Conservation (phyloP, 2,888 invertebrate genomes). For the Dryomyza anilis region DNA sequence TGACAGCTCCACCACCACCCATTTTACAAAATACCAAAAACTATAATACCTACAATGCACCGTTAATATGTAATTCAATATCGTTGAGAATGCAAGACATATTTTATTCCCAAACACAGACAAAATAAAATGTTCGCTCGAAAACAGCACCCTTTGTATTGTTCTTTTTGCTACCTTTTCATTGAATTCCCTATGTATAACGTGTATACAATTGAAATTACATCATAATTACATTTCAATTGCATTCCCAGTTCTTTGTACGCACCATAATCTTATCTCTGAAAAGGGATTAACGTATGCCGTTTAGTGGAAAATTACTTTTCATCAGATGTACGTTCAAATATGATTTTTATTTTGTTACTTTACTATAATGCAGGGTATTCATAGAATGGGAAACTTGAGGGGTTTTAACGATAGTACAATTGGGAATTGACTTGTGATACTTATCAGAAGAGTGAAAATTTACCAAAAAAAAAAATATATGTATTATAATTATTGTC, state of each 20-base stretch:
- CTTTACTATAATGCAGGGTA: background rate
- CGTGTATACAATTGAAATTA: constrained; percentile 33
- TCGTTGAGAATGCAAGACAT: constrained; percentile 31
- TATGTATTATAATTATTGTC: too few relatives aligned
- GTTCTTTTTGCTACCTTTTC: constrained; percentile 26
- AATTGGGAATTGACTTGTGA: constrained; percentile 26
- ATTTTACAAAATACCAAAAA: background rate
- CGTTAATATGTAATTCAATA: constrained; percentile 33
- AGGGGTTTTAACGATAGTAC: background rate
- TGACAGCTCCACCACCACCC: background rate
- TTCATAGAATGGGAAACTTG: background rate
- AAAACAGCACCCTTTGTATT: constrained; percentile 33
- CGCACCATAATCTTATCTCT: constrained; percentile 44
- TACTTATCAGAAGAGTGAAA: constrained; percentile 15
- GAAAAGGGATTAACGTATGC: constrained; percentile 47
- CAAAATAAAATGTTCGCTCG: background rate
- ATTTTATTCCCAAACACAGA: constrained; percentile 7
- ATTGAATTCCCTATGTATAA: constrained; percentile 12
- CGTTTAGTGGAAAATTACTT: constrained; percentile 21
- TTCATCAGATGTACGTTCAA: background rate
- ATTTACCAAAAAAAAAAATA: background rate
- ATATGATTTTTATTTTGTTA: background rate
- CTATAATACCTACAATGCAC: constrained; percentile 1
- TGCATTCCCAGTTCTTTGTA: constrained; percentile 31
- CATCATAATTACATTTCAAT: constrained; percentile 54